phyloP scores from a whole-genome alignment of 2,888 invertebrate genomes.

The Xestoiulus laeticollis region DNA sequence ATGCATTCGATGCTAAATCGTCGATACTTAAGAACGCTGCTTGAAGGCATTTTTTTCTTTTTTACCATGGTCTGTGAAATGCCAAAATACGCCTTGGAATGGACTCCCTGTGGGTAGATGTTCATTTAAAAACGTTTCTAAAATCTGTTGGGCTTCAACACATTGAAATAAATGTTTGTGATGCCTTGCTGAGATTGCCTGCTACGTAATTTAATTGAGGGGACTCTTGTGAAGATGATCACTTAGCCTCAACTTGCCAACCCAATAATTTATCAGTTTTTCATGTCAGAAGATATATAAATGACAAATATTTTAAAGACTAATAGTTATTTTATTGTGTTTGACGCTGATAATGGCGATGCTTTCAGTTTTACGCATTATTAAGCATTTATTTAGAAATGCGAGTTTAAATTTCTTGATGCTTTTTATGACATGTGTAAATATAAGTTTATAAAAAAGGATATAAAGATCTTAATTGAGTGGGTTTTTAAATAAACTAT shows the following conservation, averaged over 20 bases:
- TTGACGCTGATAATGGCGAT: background rate
- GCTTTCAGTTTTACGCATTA: background rate
- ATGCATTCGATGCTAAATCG: background rate
- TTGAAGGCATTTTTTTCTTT: background rate
- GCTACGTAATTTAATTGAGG: constrained; percentile 23
- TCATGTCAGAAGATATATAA: background rate
- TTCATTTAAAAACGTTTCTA: constrained; percentile 38
- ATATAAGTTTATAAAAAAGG: too few species aligned
- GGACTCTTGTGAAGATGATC: background rate
- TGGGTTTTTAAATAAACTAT: too few species aligned
- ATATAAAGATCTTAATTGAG: too few species aligned
- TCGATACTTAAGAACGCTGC: background rate
- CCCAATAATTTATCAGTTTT: constrained; percentile 16
- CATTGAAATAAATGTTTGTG: background rate
- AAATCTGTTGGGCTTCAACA: background rate
- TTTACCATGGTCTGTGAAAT: background rate
- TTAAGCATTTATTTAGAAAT: too few species aligned
- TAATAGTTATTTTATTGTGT: background rate
- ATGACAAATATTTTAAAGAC: background rate
- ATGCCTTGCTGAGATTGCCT: constrained; percentile 34
- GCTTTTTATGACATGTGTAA: too few species aligned
- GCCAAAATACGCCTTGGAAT: constrained; percentile 5
- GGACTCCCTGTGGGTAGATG: constrained; percentile 3
- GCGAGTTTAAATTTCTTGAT: too few species aligned
- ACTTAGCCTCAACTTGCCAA: constrained; percentile 31